phyloP scores from a whole-genome alignment of 92 coral and sea anemone genomes.

The Actinernus sp. region DNA sequence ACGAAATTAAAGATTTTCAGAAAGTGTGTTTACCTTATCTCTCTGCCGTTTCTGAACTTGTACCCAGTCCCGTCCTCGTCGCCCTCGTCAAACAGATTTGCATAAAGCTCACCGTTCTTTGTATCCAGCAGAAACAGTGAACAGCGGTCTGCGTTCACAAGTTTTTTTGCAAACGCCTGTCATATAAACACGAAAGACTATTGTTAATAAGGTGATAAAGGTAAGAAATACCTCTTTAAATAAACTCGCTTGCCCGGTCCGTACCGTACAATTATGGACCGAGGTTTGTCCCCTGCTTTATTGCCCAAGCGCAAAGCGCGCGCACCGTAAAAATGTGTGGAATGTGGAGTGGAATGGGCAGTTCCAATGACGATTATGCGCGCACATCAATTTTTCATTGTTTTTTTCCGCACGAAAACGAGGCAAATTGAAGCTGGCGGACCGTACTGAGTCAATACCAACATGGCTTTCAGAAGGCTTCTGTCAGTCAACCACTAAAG shows the following conservation, averaged over 20 bases:
- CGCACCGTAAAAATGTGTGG: too few species aligned
- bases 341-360: too few species aligned
- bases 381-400: too few species aligned
- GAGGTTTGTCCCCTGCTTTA: too few species aligned
- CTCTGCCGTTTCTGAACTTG: constrained; percentile 81
- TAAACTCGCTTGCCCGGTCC: too few species aligned
- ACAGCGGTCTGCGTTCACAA: constrained; percentile 98
- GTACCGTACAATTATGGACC: too few species aligned
- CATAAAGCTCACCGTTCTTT: constrained; percentile 72
- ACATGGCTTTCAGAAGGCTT: neutral
- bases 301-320: too few species aligned
- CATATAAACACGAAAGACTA: neutral
- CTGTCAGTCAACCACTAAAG: neutral
- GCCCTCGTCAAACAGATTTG: constrained; percentile 95
- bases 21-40: constrained; percentile 69
- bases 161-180: constrained; percentile 92
- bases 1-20: neutral
- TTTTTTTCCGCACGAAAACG: too few species aligned
- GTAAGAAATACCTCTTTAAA: too few species aligned
- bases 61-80: constrained; percentile 81
- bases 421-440: too few species aligned
- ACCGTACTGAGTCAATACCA: neutral
- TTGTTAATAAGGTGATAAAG: neutral
- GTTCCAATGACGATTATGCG: too few species aligned
- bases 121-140: constrained; percentile 86